A percentile compares a stretch with the other conserved stretches of the same genome.
Conservation (phyloP, 2,113 vertebrate genomes). For the Nerophis lumbriciformis region DNA sequence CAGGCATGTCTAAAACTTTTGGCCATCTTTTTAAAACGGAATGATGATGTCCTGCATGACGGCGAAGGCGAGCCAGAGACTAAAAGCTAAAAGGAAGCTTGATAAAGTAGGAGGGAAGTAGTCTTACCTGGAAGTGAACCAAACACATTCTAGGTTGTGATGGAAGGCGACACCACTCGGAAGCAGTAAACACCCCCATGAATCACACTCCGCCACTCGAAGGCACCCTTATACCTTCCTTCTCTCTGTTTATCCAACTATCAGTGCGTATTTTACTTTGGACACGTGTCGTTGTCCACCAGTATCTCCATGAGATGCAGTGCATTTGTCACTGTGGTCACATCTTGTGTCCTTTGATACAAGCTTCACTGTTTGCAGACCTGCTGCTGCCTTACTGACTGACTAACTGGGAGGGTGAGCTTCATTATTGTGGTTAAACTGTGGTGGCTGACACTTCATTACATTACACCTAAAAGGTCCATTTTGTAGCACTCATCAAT, state of each 20-base stretch:
- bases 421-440: slow-evolving; percentile 3
- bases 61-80: background rate
- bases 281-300: slow-evolving; percentile 39
- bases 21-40: background rate
- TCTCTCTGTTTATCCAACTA: slow-evolving; percentile 24
- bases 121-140: slow-evolving; percentile 36
- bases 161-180: slow-evolving; percentile 63
- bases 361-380: slow-evolving; percentile 4
- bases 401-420: background rate
- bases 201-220: slow-evolving; percentile 45
- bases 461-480: background rate
- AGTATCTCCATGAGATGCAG: slow-evolving; percentile 24
- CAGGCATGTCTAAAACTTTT: too few relatives aligned
- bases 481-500: background rate
- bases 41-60: background rate
- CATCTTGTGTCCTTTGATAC: slow-evolving; percentile 36
- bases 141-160: slow-evolving; percentile 46
- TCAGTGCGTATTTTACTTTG: slow-evolving; percentile 21
- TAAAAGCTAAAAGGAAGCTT: slow-evolving; percentile 2
- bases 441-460: background rate
- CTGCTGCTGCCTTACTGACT: slow-evolving; percentile 7
- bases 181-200: slow-evolving; percentile 57
- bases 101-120: slow-evolving; percentile 7
- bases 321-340: slow-evolving; percentile 47
- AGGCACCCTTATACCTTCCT: slow-evolving; percentile 2